Evolutionary conservation across 2,113 vertebrate species (phyloP), one percentile per base, ranked within the genome.

Genomic region (Typhlomys cinereus): DNA sequence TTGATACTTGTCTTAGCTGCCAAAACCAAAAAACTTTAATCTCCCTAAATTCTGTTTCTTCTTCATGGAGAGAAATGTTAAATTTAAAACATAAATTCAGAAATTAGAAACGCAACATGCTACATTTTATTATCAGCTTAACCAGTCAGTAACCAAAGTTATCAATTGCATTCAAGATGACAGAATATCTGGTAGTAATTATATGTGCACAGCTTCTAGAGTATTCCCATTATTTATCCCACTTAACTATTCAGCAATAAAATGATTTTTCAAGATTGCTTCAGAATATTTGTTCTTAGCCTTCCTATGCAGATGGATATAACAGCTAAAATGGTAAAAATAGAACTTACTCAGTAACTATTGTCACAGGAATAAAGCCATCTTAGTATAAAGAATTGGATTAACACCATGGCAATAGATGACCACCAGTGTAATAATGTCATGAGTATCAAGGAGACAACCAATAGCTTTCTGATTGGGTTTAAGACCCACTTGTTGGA

Each of bases 11-110:
- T 52, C 50, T 46, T 69, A 50, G 15, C 39, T 67, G 25, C 25
- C 36, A 61, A 29, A 44, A 59, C 15, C 2, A 39, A 57, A 66
- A 48, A 46, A 7, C 25, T 41, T 66, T 70, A 41, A 94, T 90
- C 41, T 57, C 9, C 41, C 92, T 74, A 50, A 7, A 66, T 80
- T 59, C 66, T 79, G 9, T 48, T 76, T 54, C 15, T 59, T 4
- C 18, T 67, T 41, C n/a, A 50, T 8, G 69, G 5, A 86, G 7
- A 78, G 14, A 79, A 85, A 20, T 88, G 17, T 48, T 79, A 64
- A 78, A 88, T 86, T 78, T 70, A 83, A 85, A 44, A 79, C 20
- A 85, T 73, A 34, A 75, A 73, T 81, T 80, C 25, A 54, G 5
- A 84, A 93, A 64, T 57, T 64, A 59, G 69, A 76, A 94, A 67